Base-by-base conservation (phyloP, 1,140 invertebrate genomes). In the Lucilia sericata region DNA sequence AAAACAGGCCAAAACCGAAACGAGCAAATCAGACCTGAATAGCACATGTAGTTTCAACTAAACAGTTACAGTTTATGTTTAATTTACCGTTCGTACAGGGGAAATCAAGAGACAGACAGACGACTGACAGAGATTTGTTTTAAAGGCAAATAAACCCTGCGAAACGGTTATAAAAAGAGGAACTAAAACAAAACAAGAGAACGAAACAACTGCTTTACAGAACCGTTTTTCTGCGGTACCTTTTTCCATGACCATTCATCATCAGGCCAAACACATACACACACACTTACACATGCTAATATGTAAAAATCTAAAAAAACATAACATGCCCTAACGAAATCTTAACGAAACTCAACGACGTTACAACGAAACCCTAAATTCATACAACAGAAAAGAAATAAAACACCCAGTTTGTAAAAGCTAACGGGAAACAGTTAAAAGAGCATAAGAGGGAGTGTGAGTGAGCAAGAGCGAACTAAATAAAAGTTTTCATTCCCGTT, bases 221-320 rank as follows among this genome's bases (percentile, higher is more conserved):
- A 80, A 80, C 76, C 76, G 76, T 80, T 80, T 80, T 80, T 80
- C 76, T 80, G 76, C 76, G 76, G 76, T 80, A 80, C 76, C 42
- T 80, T 80, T 80, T 80, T 21, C 42, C 47, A 10, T 70, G 65
- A 25, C 65, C 65, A 70, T 70, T 70, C 65, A 70, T 70, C 55
- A 60, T n/a, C 75, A 78, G 3, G 8, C 13, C 51, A 74, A 25
- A 42, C 34, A 76, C 74, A 5, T 7, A 47, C 34, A 47, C 47
- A 51, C 47, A 25, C 7, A 49, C 17, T 9, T 2, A 8, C 13
- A 13, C 21, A n/a, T 14, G 7, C 65, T 2, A 21, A 70, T 25
- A n/a, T n/a, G n/a, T n/a, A 10, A 21, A 21, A 8, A 70, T 21
- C n/a, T n/a, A 70, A 21, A 21, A 3, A 10, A 70, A 25, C n/a